Base-by-base conservation (phyloP, 2,888 invertebrate genomes). In the Ormyrus pomaceus region DNA sequence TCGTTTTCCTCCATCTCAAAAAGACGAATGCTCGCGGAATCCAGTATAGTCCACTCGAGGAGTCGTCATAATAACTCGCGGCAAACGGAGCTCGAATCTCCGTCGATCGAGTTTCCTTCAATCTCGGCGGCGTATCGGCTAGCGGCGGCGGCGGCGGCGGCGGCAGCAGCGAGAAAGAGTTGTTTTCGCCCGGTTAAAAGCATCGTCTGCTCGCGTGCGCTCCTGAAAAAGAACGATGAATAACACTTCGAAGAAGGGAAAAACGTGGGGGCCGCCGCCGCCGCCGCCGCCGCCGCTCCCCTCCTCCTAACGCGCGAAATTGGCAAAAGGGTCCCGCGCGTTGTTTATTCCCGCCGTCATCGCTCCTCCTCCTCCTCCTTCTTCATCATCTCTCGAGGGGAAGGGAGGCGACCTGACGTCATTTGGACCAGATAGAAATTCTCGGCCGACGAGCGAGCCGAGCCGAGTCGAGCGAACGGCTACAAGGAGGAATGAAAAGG, bases 161-260 rank as follows among this genome's bases (percentile, higher is more conserved):
- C 13, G 0, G 13, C 13, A 13, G 13, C 13, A 13, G 19, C 19
- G 19, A 19, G 2, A 19, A 19, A 19, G 19, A 19, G 19, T 19
- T 19, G 19, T 19, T 19, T 19, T 19, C n/a, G 13, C 51, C 9
- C 48, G 19, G 46, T 51, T 71, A 71, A 71, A 71, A 71, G 59
- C 58, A 61, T 71, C 59, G 19, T 19, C 19, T 2, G 19, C 50
- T 46, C 51, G 50, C 59, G 59, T 59, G 64, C 9, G 61, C 9
- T 53, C 58, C 58, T 65, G 66, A 74, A 74, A 66, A 73, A 65
- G 66, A 66, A 74, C 66, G 66, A 65, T 59, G 74, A 74, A 74
- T 65, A 65, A 74, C 74, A 58, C 10, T 65, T 74, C 65, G 58
- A 48, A 50, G 62, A 74, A 56, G 64, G 48, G 65, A 74, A 74